Conservation (phyloP, 2,797 vertebrate genomes). For the Tamandua tetradactyla region DNA sequence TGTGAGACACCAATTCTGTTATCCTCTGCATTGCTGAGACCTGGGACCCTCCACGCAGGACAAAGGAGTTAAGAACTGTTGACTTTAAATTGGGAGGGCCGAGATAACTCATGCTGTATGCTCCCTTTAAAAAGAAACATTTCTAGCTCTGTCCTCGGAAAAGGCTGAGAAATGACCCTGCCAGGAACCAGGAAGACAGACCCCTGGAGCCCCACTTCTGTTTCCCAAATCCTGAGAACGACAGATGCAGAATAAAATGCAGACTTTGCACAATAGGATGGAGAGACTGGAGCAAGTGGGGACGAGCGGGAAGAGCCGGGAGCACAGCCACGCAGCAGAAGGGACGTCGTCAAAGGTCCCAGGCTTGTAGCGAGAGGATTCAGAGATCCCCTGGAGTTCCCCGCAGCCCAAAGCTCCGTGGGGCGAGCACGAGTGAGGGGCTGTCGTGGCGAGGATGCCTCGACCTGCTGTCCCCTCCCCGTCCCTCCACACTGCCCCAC, state of each 20-base stretch:
- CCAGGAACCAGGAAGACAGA: background rate
- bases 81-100: background rate
- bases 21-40: accelerated
- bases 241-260: too few relatives aligned
- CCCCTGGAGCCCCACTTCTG: accelerated
- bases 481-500: background rate
- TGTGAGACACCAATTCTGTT: background rate
- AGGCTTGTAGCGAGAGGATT: background rate
- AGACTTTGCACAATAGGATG: background rate
- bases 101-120: accelerated
- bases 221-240: background rate
- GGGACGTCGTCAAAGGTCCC: background rate
- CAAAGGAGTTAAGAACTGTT: background rate
- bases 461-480: accelerated
- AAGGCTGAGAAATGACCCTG: too few relatives aligned
- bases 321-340: accelerated
- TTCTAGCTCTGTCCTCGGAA: background rate
- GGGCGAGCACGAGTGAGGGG: accelerated
- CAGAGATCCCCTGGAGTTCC: accelerated
- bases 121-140: background rate
- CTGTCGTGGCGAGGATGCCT: accelerated
- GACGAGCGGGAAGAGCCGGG: accelerated
- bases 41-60: accelerated
- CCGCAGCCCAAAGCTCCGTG: accelerated
- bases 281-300: accelerated